phyloP scores from a whole-genome alignment of 2,113 vertebrate genomes.

The Neolamprologus brichardi region DNA sequence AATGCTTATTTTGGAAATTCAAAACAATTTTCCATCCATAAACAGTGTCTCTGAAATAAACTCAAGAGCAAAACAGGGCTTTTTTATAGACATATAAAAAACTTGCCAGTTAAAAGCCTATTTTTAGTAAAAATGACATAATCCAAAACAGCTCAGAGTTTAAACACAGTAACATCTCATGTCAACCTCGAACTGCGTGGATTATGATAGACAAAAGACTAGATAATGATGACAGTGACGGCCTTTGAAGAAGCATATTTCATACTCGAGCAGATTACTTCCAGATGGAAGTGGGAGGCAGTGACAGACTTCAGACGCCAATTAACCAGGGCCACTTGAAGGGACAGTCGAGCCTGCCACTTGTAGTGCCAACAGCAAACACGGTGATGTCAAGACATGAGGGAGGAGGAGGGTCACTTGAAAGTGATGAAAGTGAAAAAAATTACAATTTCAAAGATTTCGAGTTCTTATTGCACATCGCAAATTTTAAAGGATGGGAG shows the following conservation, averaged over 20 bases:
- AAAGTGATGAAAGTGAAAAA: background rate
- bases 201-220: background rate
- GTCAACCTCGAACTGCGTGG: background rate
- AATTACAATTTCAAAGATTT: background rate
- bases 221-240: background rate
- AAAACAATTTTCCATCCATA: background rate
- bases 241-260: conserved; percentile 28
- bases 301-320: conserved; percentile 26
- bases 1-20: background rate
- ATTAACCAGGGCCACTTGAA: conserved; percentile 24
- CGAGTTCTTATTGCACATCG: background rate
- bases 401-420: background rate
- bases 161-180: background rate
- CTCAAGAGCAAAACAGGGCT: background rate
- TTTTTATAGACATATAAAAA: background rate
- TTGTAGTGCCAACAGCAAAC: background rate
- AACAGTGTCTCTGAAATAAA: background rate
- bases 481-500: conserved; percentile 2
- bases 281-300: conserved; percentile 53
- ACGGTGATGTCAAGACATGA: background rate
- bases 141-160: background rate
- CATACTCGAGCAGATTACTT: conserved; percentile 31
- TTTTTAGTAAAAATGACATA: background rate
- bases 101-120: background rate
- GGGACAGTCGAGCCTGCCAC: conserved; percentile 2